These are phyloP conservation scores for Polydrusus tereticollis DNA, from an alignment of 2,888 invertebrate species.

Conservation along the genomic window DNA sequence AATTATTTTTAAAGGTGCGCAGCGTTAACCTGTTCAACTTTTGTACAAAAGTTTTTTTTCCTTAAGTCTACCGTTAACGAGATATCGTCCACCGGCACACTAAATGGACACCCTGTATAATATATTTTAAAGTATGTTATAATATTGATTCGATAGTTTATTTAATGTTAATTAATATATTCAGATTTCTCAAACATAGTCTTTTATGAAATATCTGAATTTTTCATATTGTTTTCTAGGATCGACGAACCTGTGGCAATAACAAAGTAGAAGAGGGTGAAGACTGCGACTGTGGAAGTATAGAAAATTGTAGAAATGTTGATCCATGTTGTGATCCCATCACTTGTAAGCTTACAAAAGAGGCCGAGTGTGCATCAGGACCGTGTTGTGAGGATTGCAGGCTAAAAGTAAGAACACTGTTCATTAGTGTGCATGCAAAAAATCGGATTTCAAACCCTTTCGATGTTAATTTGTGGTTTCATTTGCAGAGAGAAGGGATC, in stretches of 20 bases:
- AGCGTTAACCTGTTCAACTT: no score
- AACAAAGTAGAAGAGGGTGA: conserved; percentile 94
- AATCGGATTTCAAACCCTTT: no score
- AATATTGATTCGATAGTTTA: no score
- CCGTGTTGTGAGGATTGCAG: conserved; percentile 93
- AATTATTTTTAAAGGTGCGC: no score
- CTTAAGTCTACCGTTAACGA: no score
- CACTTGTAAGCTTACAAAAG: conserved; percentile 94
- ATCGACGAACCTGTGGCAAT: conserved; percentile 88
- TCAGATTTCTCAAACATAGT: neutral
- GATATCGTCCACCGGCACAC: no score
- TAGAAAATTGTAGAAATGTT: conserved; percentile 85
- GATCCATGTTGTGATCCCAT: conserved; percentile 98
- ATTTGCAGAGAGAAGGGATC: conserved; percentile 71
- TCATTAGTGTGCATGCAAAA: no score
- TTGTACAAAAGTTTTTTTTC: no score
- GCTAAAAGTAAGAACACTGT: conserved; percentile 73
- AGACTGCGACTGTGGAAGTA: conserved; percentile 97
- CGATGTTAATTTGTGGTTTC: no score
- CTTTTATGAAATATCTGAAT: no score
- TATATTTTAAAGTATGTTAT: no score
- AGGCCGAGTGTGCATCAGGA: conserved; percentile 94
- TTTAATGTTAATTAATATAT: neutral
- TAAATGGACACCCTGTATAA: no score
- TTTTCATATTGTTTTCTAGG: conserved; percentile 50